A percentile compares a stretch with the other conserved stretches of the same genome.
These are phyloP conservation scores for Solea senegalensis DNA, from an alignment of 2,113 vertebrate genomes.

Conservation along the genomic window DNA sequence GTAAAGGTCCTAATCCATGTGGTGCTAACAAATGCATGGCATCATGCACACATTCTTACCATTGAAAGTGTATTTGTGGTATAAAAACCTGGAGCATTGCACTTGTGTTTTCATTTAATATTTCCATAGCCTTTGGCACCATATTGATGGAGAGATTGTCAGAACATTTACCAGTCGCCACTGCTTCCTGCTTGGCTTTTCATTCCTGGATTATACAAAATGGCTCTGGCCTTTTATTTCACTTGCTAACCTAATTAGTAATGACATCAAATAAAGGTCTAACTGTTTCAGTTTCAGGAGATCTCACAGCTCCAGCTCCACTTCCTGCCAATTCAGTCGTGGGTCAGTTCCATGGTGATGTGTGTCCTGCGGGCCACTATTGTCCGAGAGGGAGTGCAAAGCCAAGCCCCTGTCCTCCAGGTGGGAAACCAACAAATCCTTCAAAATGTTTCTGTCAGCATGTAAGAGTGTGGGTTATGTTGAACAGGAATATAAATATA, in stretches of 20 bases:
- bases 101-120: constrained; percentile 25
- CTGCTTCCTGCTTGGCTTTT: constrained; percentile 20
- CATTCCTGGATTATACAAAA: constrained; percentile 12
- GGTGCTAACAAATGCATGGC: constrained; percentile 6
- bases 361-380: constrained; percentile 82
- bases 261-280: constrained; percentile 58
- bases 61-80: constrained; percentile 14
- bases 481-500: not conserved
- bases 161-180: constrained; percentile 25
- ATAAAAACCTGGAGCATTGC: not conserved
- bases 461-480: not conserved
- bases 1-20: constrained; percentile 35
- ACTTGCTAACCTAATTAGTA: constrained; percentile 41
- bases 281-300: constrained; percentile 80
- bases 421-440: constrained; percentile 56
- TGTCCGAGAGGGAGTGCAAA: constrained; percentile 81
- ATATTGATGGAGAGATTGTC: constrained; percentile 2
- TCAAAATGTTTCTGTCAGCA: not conserved
- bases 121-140: constrained; percentile 32
- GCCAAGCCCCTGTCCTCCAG: constrained; percentile 80
- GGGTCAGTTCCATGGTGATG: constrained; percentile 70
- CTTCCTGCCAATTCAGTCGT: constrained; percentile 28
- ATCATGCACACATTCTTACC: constrained; percentile 1
- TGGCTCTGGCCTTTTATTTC: constrained; percentile 43
- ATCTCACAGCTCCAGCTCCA: constrained; percentile 18